A percentile compares a stretch with the other conserved stretches of the same genome.
Conservation (phyloP, 2,888 invertebrate genomes). For the Cloeon dipterum region DNA sequence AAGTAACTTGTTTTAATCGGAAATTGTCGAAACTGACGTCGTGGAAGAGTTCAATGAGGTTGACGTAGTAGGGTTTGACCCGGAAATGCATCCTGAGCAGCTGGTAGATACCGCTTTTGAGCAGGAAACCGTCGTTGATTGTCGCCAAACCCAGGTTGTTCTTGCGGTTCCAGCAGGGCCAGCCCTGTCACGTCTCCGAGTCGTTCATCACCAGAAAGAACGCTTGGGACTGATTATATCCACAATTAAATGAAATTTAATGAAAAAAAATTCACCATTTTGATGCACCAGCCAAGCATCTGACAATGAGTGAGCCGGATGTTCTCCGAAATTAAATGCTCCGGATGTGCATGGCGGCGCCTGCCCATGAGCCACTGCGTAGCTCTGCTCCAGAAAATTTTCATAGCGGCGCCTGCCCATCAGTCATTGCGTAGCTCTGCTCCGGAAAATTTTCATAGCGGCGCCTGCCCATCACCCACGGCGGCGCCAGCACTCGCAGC, state of each 20-base stretch:
- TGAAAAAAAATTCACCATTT: conserved; percentile 39
- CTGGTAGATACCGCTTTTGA: conserved; percentile 56
- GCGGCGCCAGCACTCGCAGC: too few species aligned
- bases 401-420: too few species aligned
- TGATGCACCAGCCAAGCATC: conserved; percentile 83
- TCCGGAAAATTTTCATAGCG: too few species aligned
- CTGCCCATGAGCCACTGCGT: too few species aligned
- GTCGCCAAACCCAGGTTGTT: conserved; percentile 38
- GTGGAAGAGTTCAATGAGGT: conserved; percentile 61
- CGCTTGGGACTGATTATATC: conserved; percentile 52
- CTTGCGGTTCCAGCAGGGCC: conserved; percentile 72
- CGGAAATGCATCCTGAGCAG: conserved; percentile 59
- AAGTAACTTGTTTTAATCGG: background rate
- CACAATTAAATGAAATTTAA: background rate
- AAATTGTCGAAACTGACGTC: conserved; percentile 38
- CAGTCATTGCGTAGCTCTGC: too few species aligned
- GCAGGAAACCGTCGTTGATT: conserved; percentile 63
- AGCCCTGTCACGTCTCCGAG: conserved; percentile 59
- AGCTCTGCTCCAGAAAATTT: too few species aligned
- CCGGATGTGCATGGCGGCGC: conserved; percentile 33
- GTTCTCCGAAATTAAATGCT: conserved; percentile 50
- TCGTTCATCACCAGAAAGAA: conserved; percentile 61
- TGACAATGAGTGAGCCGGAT: conserved; percentile 53
- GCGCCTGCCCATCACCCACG: too few species aligned
- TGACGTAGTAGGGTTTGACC: conserved; percentile 48